A percentile compares a stretch with the other conserved stretches of the same genome.
Evolutionary conservation across 2,888 invertebrate genomes (phyloP).

Genomic region (Chymomyza amoena): DNA sequence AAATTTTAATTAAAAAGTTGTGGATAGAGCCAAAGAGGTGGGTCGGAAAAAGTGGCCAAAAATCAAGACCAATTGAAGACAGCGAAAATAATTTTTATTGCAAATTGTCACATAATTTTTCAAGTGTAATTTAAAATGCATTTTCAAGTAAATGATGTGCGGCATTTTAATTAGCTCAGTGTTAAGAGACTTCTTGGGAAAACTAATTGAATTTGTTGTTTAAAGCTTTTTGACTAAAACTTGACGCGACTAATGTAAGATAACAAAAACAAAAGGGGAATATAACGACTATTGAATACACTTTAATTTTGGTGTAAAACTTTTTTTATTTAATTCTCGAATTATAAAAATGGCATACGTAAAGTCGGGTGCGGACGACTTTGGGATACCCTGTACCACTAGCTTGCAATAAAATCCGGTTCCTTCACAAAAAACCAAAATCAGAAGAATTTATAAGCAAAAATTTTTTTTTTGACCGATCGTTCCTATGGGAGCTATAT

Average conservation of each 20-base stretch:
- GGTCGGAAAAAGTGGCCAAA: neutral
- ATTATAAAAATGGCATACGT: too few species aligned
- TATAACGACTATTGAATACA: too few species aligned
- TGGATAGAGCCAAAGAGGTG: neutral
- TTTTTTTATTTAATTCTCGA: too few species aligned
- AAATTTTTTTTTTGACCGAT: too few species aligned
- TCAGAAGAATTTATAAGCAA: too few species aligned
- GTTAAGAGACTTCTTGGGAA: conserved; percentile 16
- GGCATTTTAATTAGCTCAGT: conserved; percentile 60
- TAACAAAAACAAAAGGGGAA: neutral
- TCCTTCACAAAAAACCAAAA: too few species aligned
- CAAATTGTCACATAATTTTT: conserved; percentile 42
- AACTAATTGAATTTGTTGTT: conserved; percentile 53
- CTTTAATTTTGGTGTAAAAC: too few species aligned
- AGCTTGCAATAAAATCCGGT: too few species aligned
- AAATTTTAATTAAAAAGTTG: neutral
- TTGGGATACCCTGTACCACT: too few species aligned
- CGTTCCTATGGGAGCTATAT: too few species aligned
- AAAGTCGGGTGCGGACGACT: too few species aligned
- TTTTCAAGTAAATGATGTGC: conserved; percentile 56
- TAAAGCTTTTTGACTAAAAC: conserved; percentile 1
- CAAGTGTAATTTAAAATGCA: conserved; percentile 56
- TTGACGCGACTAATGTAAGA: conserved; percentile 13
- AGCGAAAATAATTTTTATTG: conserved; percentile 20
- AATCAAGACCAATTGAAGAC: neutral